These are phyloP conservation scores for Pocillopora meandrina DNA, from an alignment of 92 coral and sea anemone species.

Conservation along the genomic window DNA sequence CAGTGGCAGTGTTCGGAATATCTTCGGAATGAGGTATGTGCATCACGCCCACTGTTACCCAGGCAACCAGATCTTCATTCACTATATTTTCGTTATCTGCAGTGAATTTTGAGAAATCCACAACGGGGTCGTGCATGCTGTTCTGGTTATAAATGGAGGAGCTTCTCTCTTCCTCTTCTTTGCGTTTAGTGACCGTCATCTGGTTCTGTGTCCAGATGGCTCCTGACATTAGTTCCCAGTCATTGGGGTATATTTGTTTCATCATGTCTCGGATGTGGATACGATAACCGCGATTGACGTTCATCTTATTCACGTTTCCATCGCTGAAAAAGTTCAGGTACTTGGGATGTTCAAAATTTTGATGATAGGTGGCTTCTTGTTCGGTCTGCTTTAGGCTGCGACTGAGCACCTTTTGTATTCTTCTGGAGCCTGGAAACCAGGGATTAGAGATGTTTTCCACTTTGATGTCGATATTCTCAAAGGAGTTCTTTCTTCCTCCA, in stretches of 20 bases:
- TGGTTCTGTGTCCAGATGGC: constrained; percentile 66
- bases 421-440: constrained; percentile 50
- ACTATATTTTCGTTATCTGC: constrained; percentile 63
- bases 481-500: constrained; percentile 69
- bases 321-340: constrained; percentile 71
- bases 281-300: constrained; percentile 76
- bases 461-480: constrained; percentile 58
- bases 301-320: constrained; percentile 42
- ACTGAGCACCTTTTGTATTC: constrained; percentile 61
- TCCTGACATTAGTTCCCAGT: constrained; percentile 46
- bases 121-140: constrained; percentile 66
- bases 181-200: constrained; percentile 75
- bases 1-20: constrained; percentile 73
- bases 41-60: constrained; percentile 75
- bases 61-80: constrained; percentile 74
- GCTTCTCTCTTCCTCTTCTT: constrained; percentile 61
- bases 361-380: constrained; percentile 66
- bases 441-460: constrained; percentile 61
- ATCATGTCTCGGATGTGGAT: constrained; percentile 68
- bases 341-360: constrained; percentile 72
- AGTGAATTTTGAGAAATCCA: constrained; percentile 60
- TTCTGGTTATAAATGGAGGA: constrained; percentile 64
- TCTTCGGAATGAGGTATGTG: constrained; percentile 85
- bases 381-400: constrained; percentile 67
- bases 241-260: constrained; percentile 72